Evolutionary conservation across 1,140 invertebrate genomes (phyloP).

Genomic region (Aphaenogaster rudis): DNA sequence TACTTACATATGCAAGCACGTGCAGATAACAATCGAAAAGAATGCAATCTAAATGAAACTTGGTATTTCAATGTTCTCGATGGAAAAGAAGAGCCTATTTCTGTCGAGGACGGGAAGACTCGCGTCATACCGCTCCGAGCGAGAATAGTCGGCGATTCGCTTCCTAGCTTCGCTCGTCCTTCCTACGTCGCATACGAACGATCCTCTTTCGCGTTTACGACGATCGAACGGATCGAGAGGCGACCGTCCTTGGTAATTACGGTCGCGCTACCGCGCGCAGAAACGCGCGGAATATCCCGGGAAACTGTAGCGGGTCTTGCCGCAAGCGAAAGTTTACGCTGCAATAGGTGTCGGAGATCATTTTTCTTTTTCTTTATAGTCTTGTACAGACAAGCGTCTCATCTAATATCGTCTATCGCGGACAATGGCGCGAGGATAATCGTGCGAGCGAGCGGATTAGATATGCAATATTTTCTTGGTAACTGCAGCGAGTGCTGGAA

Average conservation of each 20-base stretch:
- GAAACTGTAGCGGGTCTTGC: constrained; percentile 24
- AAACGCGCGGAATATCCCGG: not conserved
- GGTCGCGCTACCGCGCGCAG: constrained; percentile 19
- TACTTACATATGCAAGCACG: not conserved
- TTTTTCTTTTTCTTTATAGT: not conserved
- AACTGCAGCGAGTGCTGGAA: constrained; percentile 64
- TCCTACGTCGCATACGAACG: constrained; percentile 58
- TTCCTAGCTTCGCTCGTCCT: constrained; percentile 51
- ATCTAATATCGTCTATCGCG: constrained; percentile 27
- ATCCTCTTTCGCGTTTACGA: constrained; percentile 52
- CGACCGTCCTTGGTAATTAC: constrained; percentile 61
- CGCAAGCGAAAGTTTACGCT: constrained; percentile 3
- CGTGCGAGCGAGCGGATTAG: constrained; percentile 37
- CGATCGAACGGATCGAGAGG: constrained; percentile 25
- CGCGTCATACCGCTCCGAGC: constrained; percentile 20
- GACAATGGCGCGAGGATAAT: constrained; percentile 20
- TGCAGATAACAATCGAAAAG: not conserved
- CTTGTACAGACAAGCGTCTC: not conserved
- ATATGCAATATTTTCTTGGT: constrained; percentile 55
- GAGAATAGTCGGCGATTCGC: constrained; percentile 32
- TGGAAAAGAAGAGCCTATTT: constrained; percentile 32
- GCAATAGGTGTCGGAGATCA: not conserved
- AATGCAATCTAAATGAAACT: constrained; percentile 21
- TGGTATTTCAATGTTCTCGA: constrained; percentile 34
- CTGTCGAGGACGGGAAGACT: constrained; percentile 39